These are phyloP conservation scores for Dendrolimus houi DNA, from an alignment of 2,888 invertebrate genomes.

Conservation along the genomic window DNA sequence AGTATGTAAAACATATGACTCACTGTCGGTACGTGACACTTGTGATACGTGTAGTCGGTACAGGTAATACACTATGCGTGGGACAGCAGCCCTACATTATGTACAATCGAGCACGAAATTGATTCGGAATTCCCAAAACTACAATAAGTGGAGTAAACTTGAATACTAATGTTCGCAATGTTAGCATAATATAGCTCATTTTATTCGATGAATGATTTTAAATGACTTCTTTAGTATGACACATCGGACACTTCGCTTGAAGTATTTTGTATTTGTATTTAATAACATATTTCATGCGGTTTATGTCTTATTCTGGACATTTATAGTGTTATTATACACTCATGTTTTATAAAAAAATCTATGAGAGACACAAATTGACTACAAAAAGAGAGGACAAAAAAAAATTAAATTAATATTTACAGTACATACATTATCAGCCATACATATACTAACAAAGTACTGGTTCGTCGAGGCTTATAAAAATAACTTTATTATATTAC, in stretches of 20 bases:
- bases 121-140: slow-evolving; percentile 42
- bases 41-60: slow-evolving; percentile 30
- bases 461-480: no score
- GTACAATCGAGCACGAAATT: slow-evolving; percentile 47
- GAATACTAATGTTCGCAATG: slow-evolving; percentile 36
- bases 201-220: slow-evolving; percentile 9
- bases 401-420: no score
- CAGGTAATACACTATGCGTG: slow-evolving; percentile 39
- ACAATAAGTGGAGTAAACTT: slow-evolving; percentile 23
- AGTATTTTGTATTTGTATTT: background rate
- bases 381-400: no score
- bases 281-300: background rate
- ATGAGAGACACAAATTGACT: no score
- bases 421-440: no score
- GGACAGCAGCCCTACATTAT: slow-evolving; percentile 34
- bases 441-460: no score
- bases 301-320: background rate
- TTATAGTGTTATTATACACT: background rate
- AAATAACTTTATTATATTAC: no score
- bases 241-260: background rate
- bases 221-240: background rate
- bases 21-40: slow-evolving; percentile 41
- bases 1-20: slow-evolving; percentile 14
- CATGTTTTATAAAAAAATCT: no score
- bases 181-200: slow-evolving; percentile 1